Evolutionary conservation across 2,113 vertebrate species (phyloP).

Genomic region (Gnathonemus longibarbis): DNA sequence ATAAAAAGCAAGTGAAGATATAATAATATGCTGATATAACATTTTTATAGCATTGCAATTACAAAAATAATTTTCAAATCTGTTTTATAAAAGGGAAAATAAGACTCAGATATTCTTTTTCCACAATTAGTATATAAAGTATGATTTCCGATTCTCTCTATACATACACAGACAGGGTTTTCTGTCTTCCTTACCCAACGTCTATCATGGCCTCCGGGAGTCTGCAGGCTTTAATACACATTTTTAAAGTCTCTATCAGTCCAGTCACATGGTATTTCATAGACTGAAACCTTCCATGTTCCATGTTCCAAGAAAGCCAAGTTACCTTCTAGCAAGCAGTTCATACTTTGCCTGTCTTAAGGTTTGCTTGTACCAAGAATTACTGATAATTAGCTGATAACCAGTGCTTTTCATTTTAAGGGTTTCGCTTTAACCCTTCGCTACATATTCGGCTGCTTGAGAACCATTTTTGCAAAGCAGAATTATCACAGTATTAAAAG

Average conservation of each 20-base stretch:
- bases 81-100: background rate
- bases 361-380: background rate
- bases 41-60: constrained; percentile 7
- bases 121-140: background rate
- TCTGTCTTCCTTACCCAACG: background rate
- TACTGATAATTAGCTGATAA: background rate
- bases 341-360: background rate
- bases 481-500: background rate
- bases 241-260: background rate
- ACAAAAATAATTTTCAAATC: constrained; percentile 26
- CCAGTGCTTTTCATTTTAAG: background rate
- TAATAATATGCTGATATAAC: constrained; percentile 13
- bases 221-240: background rate
- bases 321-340: background rate
- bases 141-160: background rate
- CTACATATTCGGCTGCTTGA: background rate
- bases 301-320: background rate
- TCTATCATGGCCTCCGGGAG: background rate
- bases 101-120: background rate
- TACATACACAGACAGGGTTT: background rate
- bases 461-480: background rate
- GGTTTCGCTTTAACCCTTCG: background rate
- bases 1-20: background rate
- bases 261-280: background rate
- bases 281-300: background rate